phyloP scores from a whole-genome alignment of 2,888 invertebrate species.

The Eupithecia dodoneata region DNA sequence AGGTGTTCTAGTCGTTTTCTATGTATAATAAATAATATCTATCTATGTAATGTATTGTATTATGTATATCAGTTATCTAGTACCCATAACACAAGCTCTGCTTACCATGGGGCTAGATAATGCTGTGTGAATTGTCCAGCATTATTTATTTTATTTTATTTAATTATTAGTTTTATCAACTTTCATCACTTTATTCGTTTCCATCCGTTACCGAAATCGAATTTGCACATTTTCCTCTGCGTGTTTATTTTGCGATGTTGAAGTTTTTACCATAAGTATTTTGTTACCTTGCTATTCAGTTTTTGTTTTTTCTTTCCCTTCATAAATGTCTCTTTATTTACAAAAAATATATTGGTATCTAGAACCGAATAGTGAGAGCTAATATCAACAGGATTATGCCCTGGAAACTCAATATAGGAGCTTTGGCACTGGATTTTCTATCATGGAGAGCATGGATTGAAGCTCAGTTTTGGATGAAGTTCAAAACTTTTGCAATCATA shows the following conservation, averaged over 20 bases:
- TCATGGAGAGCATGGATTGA: neutral
- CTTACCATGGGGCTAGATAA: no score
- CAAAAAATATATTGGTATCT: neutral
- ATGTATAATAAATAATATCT: no score
- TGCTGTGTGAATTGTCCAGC: no score
- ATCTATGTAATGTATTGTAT: no score
- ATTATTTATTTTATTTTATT: no score
- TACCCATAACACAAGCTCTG: no score
- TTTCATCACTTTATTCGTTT: neutral
- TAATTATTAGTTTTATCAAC: no score
- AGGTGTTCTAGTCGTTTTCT: no score
- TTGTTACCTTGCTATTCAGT: neutral
- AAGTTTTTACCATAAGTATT: neutral
- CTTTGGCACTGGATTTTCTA: neutral
- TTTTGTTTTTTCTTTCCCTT: neutral
- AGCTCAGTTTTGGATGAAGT: neutral
- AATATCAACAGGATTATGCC: neutral
- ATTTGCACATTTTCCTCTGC: neutral
- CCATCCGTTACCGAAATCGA: neutral
- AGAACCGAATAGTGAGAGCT: neutral
- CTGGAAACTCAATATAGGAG: constrained; percentile 8
- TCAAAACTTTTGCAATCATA: neutral
- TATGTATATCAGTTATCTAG: no score
- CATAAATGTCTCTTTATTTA: neutral
- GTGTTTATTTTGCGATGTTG: no score